Evolutionary conservation across 1,140 invertebrate genomes (phyloP).

Genomic region (Eubasilissa regina): DNA sequence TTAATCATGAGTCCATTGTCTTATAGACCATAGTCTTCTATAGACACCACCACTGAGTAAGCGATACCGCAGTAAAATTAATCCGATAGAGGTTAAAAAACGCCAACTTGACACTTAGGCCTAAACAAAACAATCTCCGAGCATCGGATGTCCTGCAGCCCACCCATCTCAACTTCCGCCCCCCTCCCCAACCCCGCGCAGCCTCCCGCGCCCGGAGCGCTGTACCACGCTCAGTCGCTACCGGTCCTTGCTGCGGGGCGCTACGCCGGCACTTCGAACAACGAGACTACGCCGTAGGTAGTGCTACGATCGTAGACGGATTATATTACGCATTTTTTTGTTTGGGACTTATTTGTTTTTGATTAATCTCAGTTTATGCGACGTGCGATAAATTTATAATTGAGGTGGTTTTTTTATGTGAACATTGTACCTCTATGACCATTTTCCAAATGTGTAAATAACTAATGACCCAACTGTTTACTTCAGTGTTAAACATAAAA

Average conservation of each 20-base stretch:
- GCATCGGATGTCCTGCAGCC: conserved; percentile 41
- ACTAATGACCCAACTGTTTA: too few species aligned
- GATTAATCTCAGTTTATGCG: conserved; percentile 6
- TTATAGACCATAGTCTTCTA: too few species aligned
- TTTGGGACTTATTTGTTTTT: not conserved
- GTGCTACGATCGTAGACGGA: conserved; percentile 2
- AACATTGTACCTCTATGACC: too few species aligned
- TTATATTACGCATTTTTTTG: conserved; percentile 15
- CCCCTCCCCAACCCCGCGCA: conserved; percentile 1
- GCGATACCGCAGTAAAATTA: not conserved
- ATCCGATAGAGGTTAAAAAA: conserved; percentile 10
- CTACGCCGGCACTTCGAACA: conserved; percentile 33
- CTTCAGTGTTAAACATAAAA: too few species aligned
- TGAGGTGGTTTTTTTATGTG: not conserved
- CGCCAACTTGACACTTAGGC: conserved; percentile 47
- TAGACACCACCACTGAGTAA: too few species aligned
- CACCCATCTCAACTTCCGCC: conserved; percentile 40
- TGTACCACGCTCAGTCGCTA: conserved; percentile 49
- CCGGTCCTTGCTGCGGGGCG: conserved; percentile 46
- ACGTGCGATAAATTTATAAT: not conserved
- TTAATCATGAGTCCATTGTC: too few species aligned
- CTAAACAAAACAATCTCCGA: conserved; percentile 52
- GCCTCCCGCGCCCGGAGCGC: conserved; percentile 27
- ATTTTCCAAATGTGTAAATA: too few species aligned
- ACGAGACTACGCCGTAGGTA: conserved; percentile 28